phyloP scores from a whole-genome alignment of 2,797 vertebrate genomes.

The Lophius americanus region DNA sequence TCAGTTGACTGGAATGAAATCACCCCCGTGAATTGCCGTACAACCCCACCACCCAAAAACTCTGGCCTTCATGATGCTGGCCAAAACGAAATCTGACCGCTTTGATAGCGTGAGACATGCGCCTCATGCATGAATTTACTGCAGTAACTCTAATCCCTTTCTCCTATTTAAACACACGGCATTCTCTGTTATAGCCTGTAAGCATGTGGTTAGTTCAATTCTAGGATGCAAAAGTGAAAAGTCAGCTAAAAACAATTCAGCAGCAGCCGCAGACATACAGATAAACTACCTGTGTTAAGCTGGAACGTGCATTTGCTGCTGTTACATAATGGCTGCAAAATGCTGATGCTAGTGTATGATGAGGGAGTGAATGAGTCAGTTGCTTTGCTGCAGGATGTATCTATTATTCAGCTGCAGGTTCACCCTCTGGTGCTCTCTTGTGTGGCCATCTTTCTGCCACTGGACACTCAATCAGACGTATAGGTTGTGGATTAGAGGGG shows the following conservation, averaged over 20 bases:
- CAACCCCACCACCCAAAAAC: conserved; percentile 28
- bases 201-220: conserved; percentile 15
- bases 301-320: conserved; percentile 47
- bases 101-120: conserved; percentile 58
- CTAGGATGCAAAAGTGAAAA: conserved; percentile 16
- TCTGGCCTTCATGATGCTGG: conserved; percentile 44
- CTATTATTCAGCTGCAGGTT: conserved; percentile 65
- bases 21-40: conserved; percentile 16
- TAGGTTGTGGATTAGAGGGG: background rate
- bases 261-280: conserved; percentile 17
- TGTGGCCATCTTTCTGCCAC: conserved; percentile 22
- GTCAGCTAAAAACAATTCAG: conserved; percentile 32
- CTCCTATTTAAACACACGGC: conserved; percentile 23
- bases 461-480: conserved; percentile 9
- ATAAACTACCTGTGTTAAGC: conserved; percentile 22
- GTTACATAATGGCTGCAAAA: conserved; percentile 70
- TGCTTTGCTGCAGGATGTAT: conserved; percentile 48
- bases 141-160: conserved; percentile 6
- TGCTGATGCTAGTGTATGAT: conserved; percentile 43
- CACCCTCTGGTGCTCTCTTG: conserved; percentile 33
- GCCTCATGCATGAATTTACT: conserved; percentile 12
- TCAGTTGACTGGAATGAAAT: conserved; percentile 29
- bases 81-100: conserved; percentile 53
- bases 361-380: conserved; percentile 53
- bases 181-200: conserved; percentile 24